Evolutionary conservation across 2,888 invertebrate species (phyloP).

Genomic region (Mythimna vitellina): DNA sequence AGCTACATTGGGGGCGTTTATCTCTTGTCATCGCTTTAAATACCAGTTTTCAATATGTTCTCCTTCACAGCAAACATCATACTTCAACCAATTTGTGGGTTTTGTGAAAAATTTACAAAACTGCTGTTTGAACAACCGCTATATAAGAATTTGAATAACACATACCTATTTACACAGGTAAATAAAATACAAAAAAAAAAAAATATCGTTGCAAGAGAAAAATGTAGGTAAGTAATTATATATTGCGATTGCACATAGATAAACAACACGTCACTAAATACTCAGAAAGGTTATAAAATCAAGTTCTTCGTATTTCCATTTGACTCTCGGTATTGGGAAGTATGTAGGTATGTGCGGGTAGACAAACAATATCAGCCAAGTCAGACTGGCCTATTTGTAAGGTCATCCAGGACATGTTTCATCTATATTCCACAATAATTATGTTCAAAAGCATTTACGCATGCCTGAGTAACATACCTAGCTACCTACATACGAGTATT

Average conservation of each 20-base stretch:
- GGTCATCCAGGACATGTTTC: neutral
- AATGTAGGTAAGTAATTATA: neutral
- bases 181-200: neutral
- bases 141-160: neutral
- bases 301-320: slow-evolving; percentile 9
- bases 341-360: neutral
- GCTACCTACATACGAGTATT: neutral
- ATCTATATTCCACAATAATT: neutral
- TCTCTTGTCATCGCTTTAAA: too few species aligned
- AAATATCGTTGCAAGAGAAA: neutral
- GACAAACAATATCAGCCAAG: neutral
- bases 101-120: neutral
- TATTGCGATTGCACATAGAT: neutral
- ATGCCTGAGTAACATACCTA: neutral
- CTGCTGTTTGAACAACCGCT: neutral
- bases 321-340: too few species aligned
- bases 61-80: too few species aligned
- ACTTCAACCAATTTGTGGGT: neutral
- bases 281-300: slow-evolving; percentile 2
- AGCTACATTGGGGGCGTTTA: too few species aligned
- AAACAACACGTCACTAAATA: slow-evolving; percentile 14
- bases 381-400: neutral
- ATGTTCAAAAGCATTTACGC: neutral
- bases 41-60: too few species aligned
- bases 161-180: neutral